These are phyloP conservation scores for Notodonta ziczac DNA, from an alignment of 2,888 invertebrate species.

Conservation along the genomic window DNA sequence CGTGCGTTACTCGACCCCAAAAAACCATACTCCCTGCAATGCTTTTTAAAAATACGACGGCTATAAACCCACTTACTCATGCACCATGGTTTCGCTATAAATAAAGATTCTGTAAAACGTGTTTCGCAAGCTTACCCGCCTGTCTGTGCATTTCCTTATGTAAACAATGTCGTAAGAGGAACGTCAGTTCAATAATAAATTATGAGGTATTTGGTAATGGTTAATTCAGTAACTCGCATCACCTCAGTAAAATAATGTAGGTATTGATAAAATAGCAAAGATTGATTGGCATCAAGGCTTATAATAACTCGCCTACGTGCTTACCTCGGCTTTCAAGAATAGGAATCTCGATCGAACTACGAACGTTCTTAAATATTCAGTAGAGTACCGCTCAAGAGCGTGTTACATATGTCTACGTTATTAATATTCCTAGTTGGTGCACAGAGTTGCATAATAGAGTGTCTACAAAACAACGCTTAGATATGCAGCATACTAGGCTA, in stretches of 20 bases:
- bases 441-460: too few relatives aligned
- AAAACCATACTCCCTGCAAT: slow-evolving; percentile 29
- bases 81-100: slow-evolving; percentile 61
- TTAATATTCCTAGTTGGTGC: background rate
- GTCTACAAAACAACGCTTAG: background rate
- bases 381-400: background rate
- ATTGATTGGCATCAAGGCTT: background rate
- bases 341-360: background rate
- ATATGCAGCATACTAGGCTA: slow-evolving; percentile 1
- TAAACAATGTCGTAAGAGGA: slow-evolving; percentile 72
- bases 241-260: background rate
- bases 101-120: slow-evolving; percentile 59
- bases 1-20: slow-evolving; percentile 27
- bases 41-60: slow-evolving; percentile 59
- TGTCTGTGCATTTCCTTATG: slow-evolving; percentile 64
- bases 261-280: background rate
- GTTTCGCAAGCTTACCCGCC: slow-evolving; percentile 62
- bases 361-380: background rate
- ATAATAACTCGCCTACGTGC: too few relatives aligned
- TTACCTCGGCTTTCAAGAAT: background rate
- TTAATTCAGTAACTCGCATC: slow-evolving; percentile 36
- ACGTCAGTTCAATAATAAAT: slow-evolving; percentile 33
- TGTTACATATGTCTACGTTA: background rate
- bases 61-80: slow-evolving; percentile 71
- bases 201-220: slow-evolving; percentile 38